These are phyloP conservation scores for Catonia carolina DNA, from an alignment of 2,888 invertebrate species.

Conservation along the genomic window DNA sequence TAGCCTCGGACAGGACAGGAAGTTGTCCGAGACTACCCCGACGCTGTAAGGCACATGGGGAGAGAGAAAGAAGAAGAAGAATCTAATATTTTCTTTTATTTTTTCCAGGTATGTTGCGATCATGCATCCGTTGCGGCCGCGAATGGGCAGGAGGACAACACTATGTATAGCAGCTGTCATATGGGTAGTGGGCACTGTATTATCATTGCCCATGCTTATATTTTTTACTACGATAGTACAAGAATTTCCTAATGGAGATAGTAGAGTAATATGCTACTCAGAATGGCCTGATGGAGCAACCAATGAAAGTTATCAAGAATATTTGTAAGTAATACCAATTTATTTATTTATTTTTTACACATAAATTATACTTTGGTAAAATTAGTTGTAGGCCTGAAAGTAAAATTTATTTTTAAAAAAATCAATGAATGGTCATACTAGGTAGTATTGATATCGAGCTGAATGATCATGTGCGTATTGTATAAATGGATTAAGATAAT, in stretches of 20 bases:
- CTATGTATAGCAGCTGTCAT: constrained; percentile 75
- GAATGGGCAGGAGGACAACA: constrained; percentile 79
- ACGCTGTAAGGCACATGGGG: no score
- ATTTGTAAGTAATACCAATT: constrained; percentile 56
- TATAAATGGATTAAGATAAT: no score
- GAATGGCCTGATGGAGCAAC: constrained; percentile 81
- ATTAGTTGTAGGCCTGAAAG: no score
- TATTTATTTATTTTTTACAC: constrained; percentile 10
- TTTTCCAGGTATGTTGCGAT: constrained; percentile 84
- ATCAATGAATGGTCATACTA: no score
- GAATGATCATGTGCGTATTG: no score
- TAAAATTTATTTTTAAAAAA: no score
- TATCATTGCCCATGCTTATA: constrained; percentile 79
- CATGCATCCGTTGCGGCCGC: constrained; percentile 83
- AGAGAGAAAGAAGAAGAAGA: no score
- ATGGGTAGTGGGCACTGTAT: constrained; percentile 71
- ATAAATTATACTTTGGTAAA: no score
- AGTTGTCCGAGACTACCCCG: no score
- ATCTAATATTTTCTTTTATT: no score
- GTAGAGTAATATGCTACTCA: constrained; percentile 69
- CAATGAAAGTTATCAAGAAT: constrained; percentile 62
- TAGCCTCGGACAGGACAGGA: no score
- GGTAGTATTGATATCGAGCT: no score
- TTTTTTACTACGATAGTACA: constrained; percentile 69
- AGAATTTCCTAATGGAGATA: constrained; percentile 48